phyloP scores from a whole-genome alignment of 2,888 invertebrate species.

The Boloria selene region DNA sequence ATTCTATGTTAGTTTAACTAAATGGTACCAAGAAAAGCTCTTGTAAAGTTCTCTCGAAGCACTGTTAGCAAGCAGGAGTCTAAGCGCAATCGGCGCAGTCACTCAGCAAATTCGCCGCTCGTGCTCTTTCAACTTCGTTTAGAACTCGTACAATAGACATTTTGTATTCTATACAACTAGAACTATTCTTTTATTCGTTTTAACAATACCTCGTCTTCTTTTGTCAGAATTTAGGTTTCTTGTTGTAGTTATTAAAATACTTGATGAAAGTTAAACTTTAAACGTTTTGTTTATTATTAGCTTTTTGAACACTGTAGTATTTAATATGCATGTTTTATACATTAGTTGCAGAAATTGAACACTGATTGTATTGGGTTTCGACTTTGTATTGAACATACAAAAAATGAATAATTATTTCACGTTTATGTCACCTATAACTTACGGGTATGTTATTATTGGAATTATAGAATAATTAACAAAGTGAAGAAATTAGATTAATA shows the following conservation, averaged over 20 bases:
- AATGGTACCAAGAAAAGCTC: too few species aligned
- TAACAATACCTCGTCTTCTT: background rate
- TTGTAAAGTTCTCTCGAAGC: too few species aligned
- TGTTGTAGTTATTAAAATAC: slow-evolving; percentile 12
- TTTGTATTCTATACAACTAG: background rate
- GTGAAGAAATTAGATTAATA: too few species aligned
- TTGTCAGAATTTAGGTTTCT: slow-evolving; percentile 4
- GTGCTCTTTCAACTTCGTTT: slow-evolving; percentile 1
- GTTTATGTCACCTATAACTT: too few species aligned
- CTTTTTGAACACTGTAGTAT: background rate
- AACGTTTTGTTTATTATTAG: background rate
- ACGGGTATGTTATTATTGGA: too few species aligned
- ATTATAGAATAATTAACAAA: too few species aligned
- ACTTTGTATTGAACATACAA: too few species aligned
- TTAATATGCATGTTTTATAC: background rate
- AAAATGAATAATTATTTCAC: too few species aligned
- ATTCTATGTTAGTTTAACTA: too few species aligned
- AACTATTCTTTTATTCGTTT: background rate
- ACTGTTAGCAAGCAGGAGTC: too few species aligned
- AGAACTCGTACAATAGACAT: background rate
- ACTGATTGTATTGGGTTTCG: too few species aligned
- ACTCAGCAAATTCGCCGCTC: slow-evolving; percentile 1
- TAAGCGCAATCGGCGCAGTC: background rate
- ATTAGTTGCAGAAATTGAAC: too few species aligned
- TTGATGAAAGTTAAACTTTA: background rate